Evolutionary conservation across 2,797 vertebrate species (phyloP).

Genomic region (Ctenosaura bakeri): DNA sequence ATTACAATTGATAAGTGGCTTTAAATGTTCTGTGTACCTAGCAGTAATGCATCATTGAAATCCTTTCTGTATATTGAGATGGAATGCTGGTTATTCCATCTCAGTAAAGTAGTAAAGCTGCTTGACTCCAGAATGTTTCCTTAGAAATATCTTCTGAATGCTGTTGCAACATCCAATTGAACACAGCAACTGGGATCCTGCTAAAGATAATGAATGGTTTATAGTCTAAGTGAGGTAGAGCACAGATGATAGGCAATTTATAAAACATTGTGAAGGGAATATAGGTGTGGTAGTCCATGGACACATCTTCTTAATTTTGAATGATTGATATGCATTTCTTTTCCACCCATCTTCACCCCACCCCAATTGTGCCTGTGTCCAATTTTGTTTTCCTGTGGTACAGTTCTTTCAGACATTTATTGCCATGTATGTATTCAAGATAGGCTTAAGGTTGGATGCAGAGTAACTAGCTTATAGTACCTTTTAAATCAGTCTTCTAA

Average conservation of each 20-base stretch:
- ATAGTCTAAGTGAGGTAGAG: constrained; percentile 49
- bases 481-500: constrained; percentile 72
- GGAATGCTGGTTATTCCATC: constrained; percentile 53
- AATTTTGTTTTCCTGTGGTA: constrained; percentile 36
- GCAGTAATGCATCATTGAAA: constrained; percentile 47
- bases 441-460: constrained; percentile 62
- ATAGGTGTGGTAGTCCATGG: constrained; percentile 41
- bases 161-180: constrained; percentile 32
- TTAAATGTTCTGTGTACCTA: constrained; percentile 48
- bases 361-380: constrained; percentile 14
- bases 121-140: constrained; percentile 40
- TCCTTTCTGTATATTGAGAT: constrained; percentile 48
- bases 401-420: constrained; percentile 46
- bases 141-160: constrained; percentile 50
- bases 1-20: constrained; percentile 63
- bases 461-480: constrained; percentile 62
- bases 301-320: constrained; percentile 54
- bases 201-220: constrained; percentile 51
- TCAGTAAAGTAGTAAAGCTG: constrained; percentile 64
- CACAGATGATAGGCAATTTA: constrained; percentile 56
- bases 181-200: constrained; percentile 43
- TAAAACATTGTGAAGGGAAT: neutral
- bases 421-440: constrained; percentile 44
- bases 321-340: constrained; percentile 52
- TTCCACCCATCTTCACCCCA: constrained; percentile 18